Evolutionary conservation across 2,113 vertebrate genomes (phyloP), one percentile per base, ranked within the genome.

Genomic region (Atherinomorus stipes): DNA sequence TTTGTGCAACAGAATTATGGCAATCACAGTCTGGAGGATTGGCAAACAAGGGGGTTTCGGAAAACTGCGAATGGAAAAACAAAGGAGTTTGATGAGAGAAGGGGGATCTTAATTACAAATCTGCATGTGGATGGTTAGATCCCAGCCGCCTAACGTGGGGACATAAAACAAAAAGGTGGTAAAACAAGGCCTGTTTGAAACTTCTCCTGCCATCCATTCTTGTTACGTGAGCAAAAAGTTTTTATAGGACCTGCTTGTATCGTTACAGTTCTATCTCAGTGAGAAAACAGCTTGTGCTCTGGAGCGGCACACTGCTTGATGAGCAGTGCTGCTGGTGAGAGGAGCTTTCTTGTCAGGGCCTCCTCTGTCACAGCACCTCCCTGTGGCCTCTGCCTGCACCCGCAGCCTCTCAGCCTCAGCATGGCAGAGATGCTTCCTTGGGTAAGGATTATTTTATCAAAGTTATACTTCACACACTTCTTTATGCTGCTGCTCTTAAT

Each of bases 61-160:
- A 74, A 65, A 82, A 72, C 69, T 26, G 77, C 67, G 71, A 86
- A 90, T 72, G 74, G 66, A 72, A 81, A 90, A 81, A 92, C 85
- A 91, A 91, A 90, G 87, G 74, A 18, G 52, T 45, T 73, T 88
- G 83, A 92, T 90, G 86, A 91, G 82, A 89, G 78, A 78, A 72
- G 71, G 76, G 61, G 85, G 86, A 91, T 91, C 88, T 90, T 93
- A 92, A 94, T 94, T 91, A 87, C 90, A 84, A 88, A 92, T 90
- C 91, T 92, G 71, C 83, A 72, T 37, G 62, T 61, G 64, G 76
- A 77, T 66, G 76, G 80, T 68, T 72, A 75, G 84, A 91, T 89
- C 64, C 71, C 37, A 65, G 78, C 76, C 82, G 84, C 75, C 83
- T 77, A 26, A 74, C 68, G 81, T 84, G 66, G 72, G 66, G 68